Evolutionary conservation across 2,797 vertebrate genomes (phyloP).

Genomic region (Buceros bicornis): DNA sequence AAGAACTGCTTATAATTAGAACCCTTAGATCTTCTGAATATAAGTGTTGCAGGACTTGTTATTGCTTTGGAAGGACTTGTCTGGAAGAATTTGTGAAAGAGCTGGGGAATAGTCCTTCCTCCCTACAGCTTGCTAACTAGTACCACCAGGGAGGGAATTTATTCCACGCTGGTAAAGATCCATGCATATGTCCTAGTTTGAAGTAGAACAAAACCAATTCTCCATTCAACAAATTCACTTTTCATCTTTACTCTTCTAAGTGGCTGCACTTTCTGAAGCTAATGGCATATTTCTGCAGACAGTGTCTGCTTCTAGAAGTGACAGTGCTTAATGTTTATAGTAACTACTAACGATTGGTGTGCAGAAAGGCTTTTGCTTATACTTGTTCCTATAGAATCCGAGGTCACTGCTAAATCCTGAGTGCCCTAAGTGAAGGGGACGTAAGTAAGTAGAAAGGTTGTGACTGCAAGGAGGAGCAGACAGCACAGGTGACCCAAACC

Average conservation of each 20-base stretch:
- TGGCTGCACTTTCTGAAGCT: not conserved
- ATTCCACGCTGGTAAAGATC: not conserved
- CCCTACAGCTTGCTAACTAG: not conserved
- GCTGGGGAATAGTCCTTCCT: not conserved
- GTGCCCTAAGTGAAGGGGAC: not conserved
- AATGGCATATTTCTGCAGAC: not conserved
- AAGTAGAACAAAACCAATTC: not conserved
- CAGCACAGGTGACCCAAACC: too few relatives aligned
- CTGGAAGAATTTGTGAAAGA: not conserved
- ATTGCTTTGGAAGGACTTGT: not conserved
- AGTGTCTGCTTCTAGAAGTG: not conserved
- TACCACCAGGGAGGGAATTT: not conserved
- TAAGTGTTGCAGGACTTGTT: not conserved
- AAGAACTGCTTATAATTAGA: slow-evolving; percentile 35
- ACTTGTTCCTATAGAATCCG: not conserved
- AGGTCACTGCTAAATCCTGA: not conserved
- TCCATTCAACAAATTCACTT: not conserved
- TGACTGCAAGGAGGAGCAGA: too few relatives aligned
- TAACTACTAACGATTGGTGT: not conserved
- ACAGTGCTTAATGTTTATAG: not conserved
- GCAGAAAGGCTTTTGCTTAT: not conserved
- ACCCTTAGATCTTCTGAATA: not conserved
- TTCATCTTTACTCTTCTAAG: not conserved
- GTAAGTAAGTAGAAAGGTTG: too few relatives aligned
- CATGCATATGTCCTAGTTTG: not conserved